These are phyloP conservation scores for Drosophila stalkeri DNA, from an alignment of 2,888 invertebrate genomes.

Conservation along the genomic window DNA sequence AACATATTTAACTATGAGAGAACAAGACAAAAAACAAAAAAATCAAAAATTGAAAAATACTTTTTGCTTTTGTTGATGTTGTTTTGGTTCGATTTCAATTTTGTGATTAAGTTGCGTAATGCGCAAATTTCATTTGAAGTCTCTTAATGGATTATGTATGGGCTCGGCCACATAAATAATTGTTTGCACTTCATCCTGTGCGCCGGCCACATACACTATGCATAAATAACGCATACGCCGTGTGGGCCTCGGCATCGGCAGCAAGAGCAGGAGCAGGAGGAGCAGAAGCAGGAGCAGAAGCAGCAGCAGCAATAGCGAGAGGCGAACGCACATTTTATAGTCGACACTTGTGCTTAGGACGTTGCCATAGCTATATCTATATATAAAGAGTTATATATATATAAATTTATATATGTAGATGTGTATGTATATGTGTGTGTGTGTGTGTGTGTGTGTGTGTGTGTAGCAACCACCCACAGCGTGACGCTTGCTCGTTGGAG, in stretches of 20 bases:
- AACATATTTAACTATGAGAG: background rate
- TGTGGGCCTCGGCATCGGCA: constrained; percentile 33
- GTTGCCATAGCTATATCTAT: constrained; percentile 37
- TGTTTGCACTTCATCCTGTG: constrained; percentile 25
- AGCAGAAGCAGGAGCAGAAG: constrained; percentile 6
- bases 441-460: constrained; percentile 9
- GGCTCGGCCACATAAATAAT: constrained; percentile 51
- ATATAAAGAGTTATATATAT: constrained; percentile 17
- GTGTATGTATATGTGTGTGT: background rate
- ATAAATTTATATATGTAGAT: constrained; percentile 12
- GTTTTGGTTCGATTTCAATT: constrained; percentile 27
- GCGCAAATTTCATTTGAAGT: constrained; percentile 39
- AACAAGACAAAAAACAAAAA: background rate
- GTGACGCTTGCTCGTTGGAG: constrained; percentile 62
- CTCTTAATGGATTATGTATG: constrained; percentile 54
- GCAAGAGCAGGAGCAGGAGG: constrained; percentile 21
- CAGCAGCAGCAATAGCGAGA: constrained; percentile 9
- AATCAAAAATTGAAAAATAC: background rate
- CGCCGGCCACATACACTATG: constrained; percentile 31
- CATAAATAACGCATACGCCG: constrained; percentile 71
- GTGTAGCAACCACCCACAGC: constrained; percentile 28
- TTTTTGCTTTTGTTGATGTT: background rate
- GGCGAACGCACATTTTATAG: constrained; percentile 56
- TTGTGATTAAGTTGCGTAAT: constrained; percentile 47
- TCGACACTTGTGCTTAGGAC: constrained; percentile 62